Evolutionary conservation across 2,888 invertebrate genomes (phyloP).

Genomic region (Microctonus aethiopoides): DNA sequence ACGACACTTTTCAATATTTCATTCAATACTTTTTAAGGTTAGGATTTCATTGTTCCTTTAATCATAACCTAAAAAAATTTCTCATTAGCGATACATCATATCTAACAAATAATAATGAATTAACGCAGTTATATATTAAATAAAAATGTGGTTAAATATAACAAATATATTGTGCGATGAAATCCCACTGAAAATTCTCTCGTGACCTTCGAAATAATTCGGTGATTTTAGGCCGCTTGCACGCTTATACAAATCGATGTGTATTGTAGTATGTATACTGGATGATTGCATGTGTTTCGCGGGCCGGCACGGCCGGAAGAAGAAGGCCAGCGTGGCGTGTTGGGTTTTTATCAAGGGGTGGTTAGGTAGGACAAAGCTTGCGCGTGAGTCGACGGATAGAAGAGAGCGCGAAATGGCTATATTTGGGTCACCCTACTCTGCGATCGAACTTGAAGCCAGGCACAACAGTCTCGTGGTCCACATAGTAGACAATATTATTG

Average conservation of each 20-base stretch:
- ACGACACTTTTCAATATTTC: too few relatives aligned
- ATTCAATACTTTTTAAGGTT: too few relatives aligned
- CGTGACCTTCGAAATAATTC: conserved; percentile 44
- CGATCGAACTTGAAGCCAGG: conserved; percentile 32
- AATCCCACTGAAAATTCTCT: too few relatives aligned
- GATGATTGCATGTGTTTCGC: conserved; percentile 19
- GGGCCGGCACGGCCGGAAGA: not conserved
- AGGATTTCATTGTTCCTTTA: too few relatives aligned
- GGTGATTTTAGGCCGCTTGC: conserved; percentile 40
- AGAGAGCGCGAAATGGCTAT: conserved; percentile 3
- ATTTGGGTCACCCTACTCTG: conserved; percentile 39
- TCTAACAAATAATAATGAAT: too few relatives aligned
- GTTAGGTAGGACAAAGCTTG: not conserved
- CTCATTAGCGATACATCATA: too few relatives aligned
- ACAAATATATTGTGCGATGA: too few relatives aligned
- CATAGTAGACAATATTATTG: too few relatives aligned
- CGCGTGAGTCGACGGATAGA: not conserved
- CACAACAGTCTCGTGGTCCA: conserved; percentile 6
- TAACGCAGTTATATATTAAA: too few relatives aligned
- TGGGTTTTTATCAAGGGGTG: not conserved
- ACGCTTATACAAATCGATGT: conserved; percentile 32
- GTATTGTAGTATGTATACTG: conserved; percentile 11
- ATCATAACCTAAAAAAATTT: too few relatives aligned
- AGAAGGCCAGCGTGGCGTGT: conserved; percentile 10
- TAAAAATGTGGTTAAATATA: too few relatives aligned